Conservation (phyloP, 1,140 invertebrate genomes). For the Steinernema khuongi region DNA sequence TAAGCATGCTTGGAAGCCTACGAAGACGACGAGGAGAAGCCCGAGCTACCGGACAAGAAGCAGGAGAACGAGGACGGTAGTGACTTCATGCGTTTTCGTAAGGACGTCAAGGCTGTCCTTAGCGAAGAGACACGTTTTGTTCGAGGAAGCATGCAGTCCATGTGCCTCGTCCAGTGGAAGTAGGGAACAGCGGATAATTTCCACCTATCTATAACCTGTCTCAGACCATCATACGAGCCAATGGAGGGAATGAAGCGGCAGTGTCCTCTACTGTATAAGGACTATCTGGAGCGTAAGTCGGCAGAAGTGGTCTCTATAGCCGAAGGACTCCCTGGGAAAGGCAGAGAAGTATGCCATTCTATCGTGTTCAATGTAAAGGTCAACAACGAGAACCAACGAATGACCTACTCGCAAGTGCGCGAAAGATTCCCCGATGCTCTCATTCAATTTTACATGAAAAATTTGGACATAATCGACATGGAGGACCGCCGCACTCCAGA, state of each 20-base stretch:
- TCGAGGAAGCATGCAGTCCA: no score
- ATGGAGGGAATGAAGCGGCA: neutral
- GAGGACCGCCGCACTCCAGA: neutral
- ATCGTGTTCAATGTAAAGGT: neutral
- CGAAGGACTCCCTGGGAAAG: neutral
- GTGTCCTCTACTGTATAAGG: neutral
- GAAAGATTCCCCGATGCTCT: neutral
- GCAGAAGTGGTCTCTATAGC: neutral
- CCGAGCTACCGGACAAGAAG: no score
- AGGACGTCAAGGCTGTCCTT: no score
- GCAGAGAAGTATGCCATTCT: neutral
- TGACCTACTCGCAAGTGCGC: neutral
- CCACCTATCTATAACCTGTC: neutral
- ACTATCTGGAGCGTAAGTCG: neutral
- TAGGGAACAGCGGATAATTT: no score
- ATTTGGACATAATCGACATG: neutral
- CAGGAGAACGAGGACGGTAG: no score
- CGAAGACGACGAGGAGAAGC: no score
- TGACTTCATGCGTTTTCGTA: no score
- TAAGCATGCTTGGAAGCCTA: no score
- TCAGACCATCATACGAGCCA: neutral
- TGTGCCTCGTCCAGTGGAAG: no score
- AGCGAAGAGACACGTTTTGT: no score
- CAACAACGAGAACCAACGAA: neutral
- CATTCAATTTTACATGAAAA: neutral